Evolutionary conservation across 2,888 invertebrate genomes (phyloP).

Genomic region (Drosophila demipolita): DNA sequence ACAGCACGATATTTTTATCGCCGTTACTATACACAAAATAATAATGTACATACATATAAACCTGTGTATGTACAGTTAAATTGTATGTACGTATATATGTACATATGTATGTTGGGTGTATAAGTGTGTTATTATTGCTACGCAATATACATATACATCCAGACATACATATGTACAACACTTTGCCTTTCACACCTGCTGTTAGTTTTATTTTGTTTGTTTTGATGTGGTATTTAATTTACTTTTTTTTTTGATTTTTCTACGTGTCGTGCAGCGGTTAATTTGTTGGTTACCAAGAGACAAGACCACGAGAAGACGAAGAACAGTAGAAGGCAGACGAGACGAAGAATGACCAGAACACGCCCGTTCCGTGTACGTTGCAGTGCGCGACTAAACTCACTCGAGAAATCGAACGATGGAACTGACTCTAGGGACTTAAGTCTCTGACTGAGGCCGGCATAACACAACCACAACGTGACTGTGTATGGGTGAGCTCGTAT

Average conservation of each 20-base stretch:
- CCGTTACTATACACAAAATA: slow-evolving; percentile 35
- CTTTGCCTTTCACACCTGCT: slow-evolving; percentile 24
- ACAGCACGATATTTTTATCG: slow-evolving; percentile 65
- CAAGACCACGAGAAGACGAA: slow-evolving; percentile 20
- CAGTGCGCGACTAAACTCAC: slow-evolving; percentile 62
- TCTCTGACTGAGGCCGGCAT: slow-evolving; percentile 38
- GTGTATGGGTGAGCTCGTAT: slow-evolving; percentile 9
- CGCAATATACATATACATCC: background rate
- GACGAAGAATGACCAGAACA: slow-evolving; percentile 27
- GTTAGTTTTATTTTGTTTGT: slow-evolving; percentile 15
- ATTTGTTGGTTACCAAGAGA: slow-evolving; percentile 36
- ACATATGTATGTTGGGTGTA: slow-evolving; percentile 9
- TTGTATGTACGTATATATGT: background rate
- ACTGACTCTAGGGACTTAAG: slow-evolving; percentile 47
- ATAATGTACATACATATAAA: slow-evolving; percentile 25
- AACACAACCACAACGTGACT: slow-evolving; percentile 32
- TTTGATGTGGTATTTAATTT: slow-evolving; percentile 35
- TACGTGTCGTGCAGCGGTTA: slow-evolving; percentile 22
- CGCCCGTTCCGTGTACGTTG: slow-evolving; percentile 53
- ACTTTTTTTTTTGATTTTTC: slow-evolving; percentile 52
- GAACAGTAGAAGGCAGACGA: slow-evolving; percentile 26
- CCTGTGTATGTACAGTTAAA: background rate
- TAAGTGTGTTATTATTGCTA: slow-evolving; percentile 39
- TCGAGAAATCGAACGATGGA: slow-evolving; percentile 55
- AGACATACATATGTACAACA: slow-evolving; percentile 1